Base-by-base conservation (phyloP, 37 sponge, comb jelly and placozoan genomes). In the Chondrilla cf. caribensis region DNA sequence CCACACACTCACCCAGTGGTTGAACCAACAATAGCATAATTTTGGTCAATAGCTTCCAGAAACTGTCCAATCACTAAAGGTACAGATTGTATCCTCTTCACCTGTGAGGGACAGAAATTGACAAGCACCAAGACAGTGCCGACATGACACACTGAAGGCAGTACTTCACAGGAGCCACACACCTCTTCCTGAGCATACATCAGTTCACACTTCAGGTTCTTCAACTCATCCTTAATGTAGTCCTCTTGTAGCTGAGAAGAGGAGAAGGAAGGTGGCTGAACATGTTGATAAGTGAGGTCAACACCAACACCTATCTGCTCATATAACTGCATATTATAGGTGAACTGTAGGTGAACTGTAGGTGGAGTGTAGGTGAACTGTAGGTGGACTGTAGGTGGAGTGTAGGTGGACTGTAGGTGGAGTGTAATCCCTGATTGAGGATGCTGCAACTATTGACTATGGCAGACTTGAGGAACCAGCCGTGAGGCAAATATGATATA, bases 51-150 rank as follows among this genome's bases (percentile, higher is more conserved):
- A 41, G 99, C 96, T 80, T 98, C 99, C 31, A 98, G 85, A 80
- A 98, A 98, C 81, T 98, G 99, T 26, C 99, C 99, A 79, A 98
- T 98, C 43, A 98, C 97, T n/a, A 98, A 91, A 29, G 99, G 99
- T 26, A 98, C 99, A 29, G 96, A 95, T 83, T 95, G 99, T 44
- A 98, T 98, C 21, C 99, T 88, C 62, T 98, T 98, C 83, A 98
- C 99, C 76, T 79, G 18, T 54, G 7, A 15, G n/a, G n/a, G n/a
- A 79, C 37, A 3, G 31, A 54, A 58, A 54, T 55, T 21, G 24
- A 28, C 6, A 18, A 73, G 5, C 7, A 18, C 76, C 7, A 73
- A 21, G 24, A 21, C 11, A 11, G 6, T 6, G 6, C 9, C 9
- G 6, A 47, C 51, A 47, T 11, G 51, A 47, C 51, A 47, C 51